phyloP scores from a whole-genome alignment of 2,797 vertebrate species.

The Halcyon leucocephala region DNA sequence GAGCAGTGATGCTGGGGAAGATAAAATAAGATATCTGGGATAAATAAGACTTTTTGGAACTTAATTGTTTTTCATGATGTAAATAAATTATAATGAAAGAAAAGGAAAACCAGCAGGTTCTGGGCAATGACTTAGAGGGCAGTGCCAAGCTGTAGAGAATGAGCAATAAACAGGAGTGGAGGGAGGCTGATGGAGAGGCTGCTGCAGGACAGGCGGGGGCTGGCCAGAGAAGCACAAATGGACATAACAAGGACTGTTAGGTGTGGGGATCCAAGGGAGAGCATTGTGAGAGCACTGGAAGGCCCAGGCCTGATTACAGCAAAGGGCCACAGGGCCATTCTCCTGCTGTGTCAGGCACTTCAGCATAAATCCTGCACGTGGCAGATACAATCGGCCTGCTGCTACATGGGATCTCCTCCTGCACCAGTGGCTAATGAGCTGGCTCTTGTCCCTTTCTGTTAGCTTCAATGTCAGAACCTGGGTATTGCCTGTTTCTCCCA shows the following conservation, averaged over 20 bases:
- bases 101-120: neutral
- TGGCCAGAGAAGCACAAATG: neutral
- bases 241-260: neutral
- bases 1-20: slow-evolving; percentile 44
- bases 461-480: neutral
- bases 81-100: slow-evolving; percentile 48
- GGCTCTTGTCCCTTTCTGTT: neutral
- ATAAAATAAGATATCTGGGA: slow-evolving; percentile 51
- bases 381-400: neutral
- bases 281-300: neutral
- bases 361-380: neutral
- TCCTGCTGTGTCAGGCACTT: neutral
- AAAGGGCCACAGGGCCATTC: neutral
- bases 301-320: neutral
- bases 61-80: slow-evolving; percentile 40
- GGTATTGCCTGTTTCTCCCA: neutral
- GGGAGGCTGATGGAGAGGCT: neutral
- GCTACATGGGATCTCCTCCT: neutral
- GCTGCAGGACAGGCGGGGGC: neutral
- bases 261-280: neutral
- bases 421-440: neutral
- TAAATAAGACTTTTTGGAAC: slow-evolving; percentile 55
- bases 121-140: neutral
- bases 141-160: neutral
- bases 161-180: neutral